These are phyloP conservation scores for Lepus americanus DNA, from an alignment of 2,113 vertebrate species.

Conservation along the genomic window DNA sequence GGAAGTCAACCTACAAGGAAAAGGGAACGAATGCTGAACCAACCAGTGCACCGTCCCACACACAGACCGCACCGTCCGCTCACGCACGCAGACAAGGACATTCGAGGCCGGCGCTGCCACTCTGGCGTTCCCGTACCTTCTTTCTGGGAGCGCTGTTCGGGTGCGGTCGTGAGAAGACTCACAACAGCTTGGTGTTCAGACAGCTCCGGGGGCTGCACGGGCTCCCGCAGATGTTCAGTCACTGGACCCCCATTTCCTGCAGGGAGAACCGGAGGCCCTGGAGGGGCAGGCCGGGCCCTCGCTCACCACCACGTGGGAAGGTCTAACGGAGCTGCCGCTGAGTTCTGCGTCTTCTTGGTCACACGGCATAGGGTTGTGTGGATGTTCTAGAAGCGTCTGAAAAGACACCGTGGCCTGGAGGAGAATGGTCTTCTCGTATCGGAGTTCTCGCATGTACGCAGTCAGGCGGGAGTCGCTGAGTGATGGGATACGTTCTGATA, in stretches of 20 bases:
- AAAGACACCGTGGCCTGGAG: not conserved
- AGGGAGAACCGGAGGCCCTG: not conserved
- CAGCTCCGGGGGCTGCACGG: fast-evolving
- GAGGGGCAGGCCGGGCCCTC: not conserved
- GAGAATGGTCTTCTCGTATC: not conserved
- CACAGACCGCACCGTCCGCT: not conserved
- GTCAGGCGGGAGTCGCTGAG: not conserved
- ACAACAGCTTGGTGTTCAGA: not conserved
- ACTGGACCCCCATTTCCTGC: not conserved
- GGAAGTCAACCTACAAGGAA: not conserved
- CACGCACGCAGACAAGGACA: no score
- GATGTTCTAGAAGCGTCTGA: not conserved
- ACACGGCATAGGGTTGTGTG: not conserved
- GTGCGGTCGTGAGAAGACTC: not conserved
- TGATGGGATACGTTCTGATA: not conserved
- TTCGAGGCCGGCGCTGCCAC: not conserved
- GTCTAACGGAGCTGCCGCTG: not conserved
- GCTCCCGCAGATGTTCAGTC: not conserved
- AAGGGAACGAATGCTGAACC: not conserved
- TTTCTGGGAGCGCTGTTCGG: not conserved
- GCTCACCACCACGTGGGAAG: fast-evolving
- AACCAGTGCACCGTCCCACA: not conserved
- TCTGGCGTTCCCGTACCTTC: not conserved
- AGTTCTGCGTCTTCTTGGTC: not conserved
- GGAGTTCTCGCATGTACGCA: not conserved